Percentiles rank a stretch among this genome's conserved stretches.
Conservation (phyloP, 2,113 vertebrate species). For the Perca flavescens region DNA sequence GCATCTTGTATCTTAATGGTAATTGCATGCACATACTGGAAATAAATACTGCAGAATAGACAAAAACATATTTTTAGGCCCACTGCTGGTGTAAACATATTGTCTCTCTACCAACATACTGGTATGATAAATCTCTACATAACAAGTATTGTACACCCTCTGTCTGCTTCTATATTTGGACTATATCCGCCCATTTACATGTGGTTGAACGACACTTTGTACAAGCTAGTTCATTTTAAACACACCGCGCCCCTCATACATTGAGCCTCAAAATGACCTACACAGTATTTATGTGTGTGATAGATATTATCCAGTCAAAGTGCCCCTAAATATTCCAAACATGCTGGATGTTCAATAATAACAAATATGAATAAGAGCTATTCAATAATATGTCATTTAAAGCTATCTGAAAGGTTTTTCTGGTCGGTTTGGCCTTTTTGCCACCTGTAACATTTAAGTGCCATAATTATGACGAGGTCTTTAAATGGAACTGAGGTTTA, state of each 20-base stretch:
- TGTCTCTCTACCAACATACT: background rate
- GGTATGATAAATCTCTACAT: constrained; percentile 2
- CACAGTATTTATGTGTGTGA: background rate
- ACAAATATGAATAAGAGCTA: background rate
- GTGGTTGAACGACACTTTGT: background rate
- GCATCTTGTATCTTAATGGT: constrained; percentile 18
- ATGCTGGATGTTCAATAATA: background rate
- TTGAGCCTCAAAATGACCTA: background rate
- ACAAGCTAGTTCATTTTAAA: background rate
- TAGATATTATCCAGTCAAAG: background rate
- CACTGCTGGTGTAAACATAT: background rate
- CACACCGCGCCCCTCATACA: background rate
- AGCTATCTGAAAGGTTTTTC: background rate
- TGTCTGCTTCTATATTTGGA: background rate
- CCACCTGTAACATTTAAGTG: background rate
- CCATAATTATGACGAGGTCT: constrained; percentile 18
- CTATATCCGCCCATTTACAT: background rate
- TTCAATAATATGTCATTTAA: background rate
- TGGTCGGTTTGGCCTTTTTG: constrained; percentile 3
- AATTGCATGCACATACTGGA: background rate
- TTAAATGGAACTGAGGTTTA: constrained; percentile 6
- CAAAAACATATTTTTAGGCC: background rate
- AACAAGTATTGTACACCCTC: background rate
- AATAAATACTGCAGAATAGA: constrained; percentile 23
- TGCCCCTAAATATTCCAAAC: background rate